Evolutionary conservation across 1,140 invertebrate species (phyloP).

Genomic region (Halotydeus destructor): DNA sequence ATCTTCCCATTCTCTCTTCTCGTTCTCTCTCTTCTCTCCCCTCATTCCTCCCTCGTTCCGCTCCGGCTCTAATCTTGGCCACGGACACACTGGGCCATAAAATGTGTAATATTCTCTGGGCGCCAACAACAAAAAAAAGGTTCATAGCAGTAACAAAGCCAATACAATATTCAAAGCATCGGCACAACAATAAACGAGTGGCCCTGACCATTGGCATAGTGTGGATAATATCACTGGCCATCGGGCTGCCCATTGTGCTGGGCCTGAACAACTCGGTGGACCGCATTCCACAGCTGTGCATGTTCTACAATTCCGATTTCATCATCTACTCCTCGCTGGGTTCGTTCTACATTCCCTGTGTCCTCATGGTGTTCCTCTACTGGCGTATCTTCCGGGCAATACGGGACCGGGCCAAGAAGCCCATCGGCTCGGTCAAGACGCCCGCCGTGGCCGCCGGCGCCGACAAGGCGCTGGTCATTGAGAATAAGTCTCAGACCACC

Average conservation of each 20-base stretch:
- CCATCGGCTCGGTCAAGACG: constrained; percentile 19
- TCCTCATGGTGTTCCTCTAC: constrained; percentile 96
- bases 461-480: constrained; percentile 5
- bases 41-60: no score
- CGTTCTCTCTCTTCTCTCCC: no score
- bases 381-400: constrained; percentile 90
- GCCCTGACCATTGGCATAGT: constrained; percentile 86
- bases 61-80: no score
- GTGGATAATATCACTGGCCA: constrained; percentile 85
- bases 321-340: constrained; percentile 91
- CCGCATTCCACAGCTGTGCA: constrained; percentile 32
- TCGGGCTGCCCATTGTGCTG: constrained; percentile 88
- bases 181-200: constrained; percentile 86
- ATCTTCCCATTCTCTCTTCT: no score
- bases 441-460: background rate
- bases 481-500: constrained; percentile 7
- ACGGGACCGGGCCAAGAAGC: constrained; percentile 56
- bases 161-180: constrained; percentile 86
- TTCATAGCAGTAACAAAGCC: constrained; percentile 97
- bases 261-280: constrained; percentile 68
- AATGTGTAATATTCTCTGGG: no score
- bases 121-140: no score
- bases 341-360: constrained; percentile 97
- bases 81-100: no score
- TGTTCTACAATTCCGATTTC: constrained; percentile 95